Percentiles rank a stretch among this genome's conserved stretches.
These are phyloP conservation scores for Gambusia affinis DNA, from an alignment of 2,113 vertebrate species.

Conservation along the genomic window DNA sequence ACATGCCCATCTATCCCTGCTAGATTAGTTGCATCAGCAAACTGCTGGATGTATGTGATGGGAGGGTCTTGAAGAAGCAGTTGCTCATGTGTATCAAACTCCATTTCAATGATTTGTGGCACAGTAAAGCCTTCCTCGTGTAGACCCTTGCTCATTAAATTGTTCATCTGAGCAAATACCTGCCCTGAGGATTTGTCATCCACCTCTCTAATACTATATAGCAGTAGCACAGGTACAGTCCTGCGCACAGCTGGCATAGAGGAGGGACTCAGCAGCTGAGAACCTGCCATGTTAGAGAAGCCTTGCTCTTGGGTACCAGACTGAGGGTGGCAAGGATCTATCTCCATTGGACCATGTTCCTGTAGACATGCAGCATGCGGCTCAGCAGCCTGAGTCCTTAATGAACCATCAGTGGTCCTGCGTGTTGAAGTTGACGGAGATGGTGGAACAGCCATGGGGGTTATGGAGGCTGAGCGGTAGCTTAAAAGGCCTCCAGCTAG, in stretches of 20 bases:
- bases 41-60: slow-evolving; percentile 98
- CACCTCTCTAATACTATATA: slow-evolving; percentile 97
- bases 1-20: slow-evolving; percentile 86
- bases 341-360: slow-evolving; percentile 95
- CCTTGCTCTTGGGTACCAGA: slow-evolving; percentile 81
- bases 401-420: slow-evolving; percentile 88
- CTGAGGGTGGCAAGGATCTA: slow-evolving; percentile 90
- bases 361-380: slow-evolving; percentile 71
- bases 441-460: slow-evolving; percentile 86
- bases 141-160: slow-evolving; percentile 95
- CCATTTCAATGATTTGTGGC: slow-evolving; percentile 99
- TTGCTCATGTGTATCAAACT: slow-evolving; percentile 96
- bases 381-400: slow-evolving; percentile 91
- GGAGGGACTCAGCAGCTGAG: slow-evolving; percentile 75
- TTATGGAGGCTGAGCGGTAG: slow-evolving; percentile 91
- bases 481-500: slow-evolving; percentile 94
- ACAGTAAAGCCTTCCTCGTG: slow-evolving; percentile 98
- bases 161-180: slow-evolving; percentile 98
- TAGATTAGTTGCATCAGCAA: slow-evolving; percentile 91
- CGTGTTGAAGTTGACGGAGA: slow-evolving; percentile 62
- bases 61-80: slow-evolving; percentile 96
- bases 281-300: slow-evolving; percentile 81
- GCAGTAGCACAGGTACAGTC: slow-evolving; percentile 93
- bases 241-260: slow-evolving; percentile 84
- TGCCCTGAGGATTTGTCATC: slow-evolving; percentile 97